phyloP scores from a whole-genome alignment of 2,888 invertebrate genomes.

The Quadriops clusia region DNA sequence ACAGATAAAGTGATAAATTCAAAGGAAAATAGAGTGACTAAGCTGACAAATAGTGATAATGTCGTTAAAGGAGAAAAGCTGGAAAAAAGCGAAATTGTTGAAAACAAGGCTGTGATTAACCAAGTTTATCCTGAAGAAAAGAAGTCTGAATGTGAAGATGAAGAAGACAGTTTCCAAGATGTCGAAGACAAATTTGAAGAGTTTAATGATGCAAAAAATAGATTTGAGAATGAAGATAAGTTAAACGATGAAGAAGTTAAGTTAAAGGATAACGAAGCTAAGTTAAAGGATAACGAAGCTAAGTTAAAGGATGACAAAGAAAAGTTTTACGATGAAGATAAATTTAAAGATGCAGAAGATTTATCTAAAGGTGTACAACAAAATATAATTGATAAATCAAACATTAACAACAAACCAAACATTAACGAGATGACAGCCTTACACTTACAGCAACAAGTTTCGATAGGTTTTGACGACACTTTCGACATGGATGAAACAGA shows the following conservation, averaged over 20 bases:
- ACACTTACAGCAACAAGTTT: conserved; percentile 1
- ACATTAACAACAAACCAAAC: not conserved
- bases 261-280: conserved; percentile 4
- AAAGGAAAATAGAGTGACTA: too few species aligned
- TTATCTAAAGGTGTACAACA: conserved; percentile 25
- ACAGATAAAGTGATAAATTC: too few species aligned
- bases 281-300: conserved; percentile 3
- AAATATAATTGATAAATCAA: not conserved
- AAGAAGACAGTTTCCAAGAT: conserved; percentile 9
- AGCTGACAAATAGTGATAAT: too few species aligned
- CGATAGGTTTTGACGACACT: conserved; percentile 26
- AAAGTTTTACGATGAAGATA: conserved; percentile 10
- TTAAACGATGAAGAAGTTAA: conserved; percentile 7
- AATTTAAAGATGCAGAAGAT: conserved; percentile 21
- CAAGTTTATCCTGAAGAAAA: too few species aligned
- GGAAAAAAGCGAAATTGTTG: too few species aligned
- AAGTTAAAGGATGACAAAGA: conserved; percentile 5
- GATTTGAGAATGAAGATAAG: not conserved
- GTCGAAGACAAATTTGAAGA: conserved; percentile 11
- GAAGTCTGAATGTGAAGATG: too few species aligned
- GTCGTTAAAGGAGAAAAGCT: too few species aligned
- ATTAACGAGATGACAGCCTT: not conserved
- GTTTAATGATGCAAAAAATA: conserved; percentile 4
- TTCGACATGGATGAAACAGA: conserved; percentile 31
- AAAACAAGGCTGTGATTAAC: too few species aligned